phyloP scores from a whole-genome alignment of 64 coral and sea anemone genomes.

The Montipora efflorescens region DNA sequence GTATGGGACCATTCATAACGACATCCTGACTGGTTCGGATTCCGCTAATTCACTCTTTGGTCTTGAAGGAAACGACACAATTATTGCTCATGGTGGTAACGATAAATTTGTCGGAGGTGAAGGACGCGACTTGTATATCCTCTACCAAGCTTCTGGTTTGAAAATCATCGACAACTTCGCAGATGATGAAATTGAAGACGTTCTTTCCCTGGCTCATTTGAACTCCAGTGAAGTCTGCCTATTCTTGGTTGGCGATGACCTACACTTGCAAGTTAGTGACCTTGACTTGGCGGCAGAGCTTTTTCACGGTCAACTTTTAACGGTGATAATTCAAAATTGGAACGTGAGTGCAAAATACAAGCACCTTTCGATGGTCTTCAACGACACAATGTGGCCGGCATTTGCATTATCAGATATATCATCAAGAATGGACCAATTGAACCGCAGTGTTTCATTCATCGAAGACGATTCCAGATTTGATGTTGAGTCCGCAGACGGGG shows the following conservation, averaged over 20 bases:
- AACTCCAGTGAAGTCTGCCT: slow-evolving; percentile 46
- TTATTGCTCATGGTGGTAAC: slow-evolving; percentile 5
- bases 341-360: slow-evolving; percentile 35
- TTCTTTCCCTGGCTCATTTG: slow-evolving; percentile 33
- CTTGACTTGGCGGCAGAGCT: slow-evolving; percentile 19
- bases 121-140: slow-evolving; percentile 41
- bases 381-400: slow-evolving; percentile 32
- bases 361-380: slow-evolving; percentile 23
- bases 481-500: background rate
- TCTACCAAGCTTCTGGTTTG: slow-evolving; percentile 32
- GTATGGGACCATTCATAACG: slow-evolving; percentile 60
- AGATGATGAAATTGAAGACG: slow-evolving; percentile 56
- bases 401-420: slow-evolving; percentile 43
- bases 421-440: slow-evolving; percentile 20
- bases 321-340: slow-evolving; percentile 57
- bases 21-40: slow-evolving; percentile 59
- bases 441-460: background rate
- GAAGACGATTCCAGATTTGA: background rate
- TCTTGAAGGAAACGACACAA: slow-evolving; percentile 46
- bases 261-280: slow-evolving; percentile 23
- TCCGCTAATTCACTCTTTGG: slow-evolving; percentile 41
- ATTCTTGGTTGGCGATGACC: slow-evolving; percentile 39
- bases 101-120: slow-evolving; percentile 39
- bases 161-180: slow-evolving; percentile 65
- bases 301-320: slow-evolving; percentile 30